These are phyloP conservation scores for Natrix natrix DNA, from an alignment of 2,797 vertebrate genomes.

Conservation along the genomic window DNA sequence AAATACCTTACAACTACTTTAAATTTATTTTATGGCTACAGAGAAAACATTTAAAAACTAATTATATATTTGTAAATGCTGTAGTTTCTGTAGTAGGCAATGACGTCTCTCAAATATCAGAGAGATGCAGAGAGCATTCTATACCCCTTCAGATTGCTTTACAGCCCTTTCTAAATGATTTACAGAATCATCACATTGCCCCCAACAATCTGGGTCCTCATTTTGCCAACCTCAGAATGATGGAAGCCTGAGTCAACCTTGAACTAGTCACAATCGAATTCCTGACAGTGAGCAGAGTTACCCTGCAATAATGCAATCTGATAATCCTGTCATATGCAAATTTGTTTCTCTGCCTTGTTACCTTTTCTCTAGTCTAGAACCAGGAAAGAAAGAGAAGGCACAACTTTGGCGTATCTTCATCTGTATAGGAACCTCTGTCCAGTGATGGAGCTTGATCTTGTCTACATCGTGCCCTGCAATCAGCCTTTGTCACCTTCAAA, in stretches of 20 bases:
- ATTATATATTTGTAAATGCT: neutral
- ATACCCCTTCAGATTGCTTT: neutral
- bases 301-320: neutral
- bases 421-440: no score
- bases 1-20: neutral
- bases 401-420: no score
- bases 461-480: no score
- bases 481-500: neutral
- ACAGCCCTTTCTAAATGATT: neutral
- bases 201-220: neutral
- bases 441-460: neutral
- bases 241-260: neutral
- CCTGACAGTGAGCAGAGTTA: neutral
- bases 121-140: neutral
- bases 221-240: neutral
- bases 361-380: neutral
- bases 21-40: neutral
- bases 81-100: neutral
- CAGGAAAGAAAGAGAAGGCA: neutral
- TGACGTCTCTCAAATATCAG: neutral
- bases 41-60: neutral
- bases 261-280: neutral
- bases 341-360: slow-evolving; percentile 1
- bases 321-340: neutral
- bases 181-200: neutral